Base-by-base conservation (phyloP, 2,113 vertebrate species). In the Neomonachus schauinslandi region DNA sequence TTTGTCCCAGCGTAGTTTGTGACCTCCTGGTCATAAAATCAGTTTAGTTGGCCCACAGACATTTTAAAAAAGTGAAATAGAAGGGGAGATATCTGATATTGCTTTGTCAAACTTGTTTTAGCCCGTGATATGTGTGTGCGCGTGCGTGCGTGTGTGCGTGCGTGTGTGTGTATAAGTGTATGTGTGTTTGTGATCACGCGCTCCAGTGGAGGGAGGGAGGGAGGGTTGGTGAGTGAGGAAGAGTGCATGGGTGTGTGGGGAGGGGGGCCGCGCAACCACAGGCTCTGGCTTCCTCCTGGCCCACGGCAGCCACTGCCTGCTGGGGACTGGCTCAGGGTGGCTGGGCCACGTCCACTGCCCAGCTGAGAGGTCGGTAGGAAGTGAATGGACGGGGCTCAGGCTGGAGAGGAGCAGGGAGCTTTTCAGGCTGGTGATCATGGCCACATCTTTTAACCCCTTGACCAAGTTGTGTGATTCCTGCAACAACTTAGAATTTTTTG, bases 381-480 rank as follows among this genome's bases (percentile, higher is more conserved):
- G 61, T 2, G 4, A 19, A 12, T 0, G 7, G 61, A 13, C 24
- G 2, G 71, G 53, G 82, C 51, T 33, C 10, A 0, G 2, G 10
- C 42, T 26, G 21, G 33, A 3, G 8, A 57, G 65, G 42, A 7
- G 33, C 18, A 5, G 26, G 42, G 36, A 36, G 22, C 46, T 79
- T n/a, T 63, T 15, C 6, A 7, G 10, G 4, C 42, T 0, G 1
- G 26, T 0, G 51, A 36, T 22, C 65, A 0, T 1, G 3, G 36
- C 77, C 31, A 4, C 4, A 24, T 69, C 51, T 51, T 49, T 53
- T 39, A 94, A 19, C 61, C 42, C 46, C 15, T 46, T 2, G 2
- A 65, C 55, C 4, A 11, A 1, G 28, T 55, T 36, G 21, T 92
- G 89, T 53, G 71, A 55, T 84, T 63, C 59, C n/a, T 33, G 10